Percentiles rank a stretch among this genome's conserved stretches.
These are phyloP conservation scores for Cephus pygmeus DNA, from an alignment of 2,888 invertebrate species.

Conservation along the genomic window DNA sequence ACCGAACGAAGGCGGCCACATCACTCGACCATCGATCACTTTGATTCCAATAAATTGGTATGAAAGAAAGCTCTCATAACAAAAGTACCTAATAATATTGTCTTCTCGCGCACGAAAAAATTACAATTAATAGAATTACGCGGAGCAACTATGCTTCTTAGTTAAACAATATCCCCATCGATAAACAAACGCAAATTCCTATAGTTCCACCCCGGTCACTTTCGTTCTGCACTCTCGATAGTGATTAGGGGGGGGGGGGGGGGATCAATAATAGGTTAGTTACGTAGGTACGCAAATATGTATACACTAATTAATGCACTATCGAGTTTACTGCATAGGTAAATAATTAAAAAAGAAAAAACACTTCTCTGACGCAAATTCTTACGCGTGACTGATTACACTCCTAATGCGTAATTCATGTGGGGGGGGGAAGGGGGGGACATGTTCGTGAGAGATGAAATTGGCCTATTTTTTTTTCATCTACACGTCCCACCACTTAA, in stretches of 20 bases:
- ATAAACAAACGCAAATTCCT: not conserved
- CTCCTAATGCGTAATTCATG: not conserved
- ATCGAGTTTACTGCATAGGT: conserved; percentile 17
- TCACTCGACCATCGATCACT: not conserved
- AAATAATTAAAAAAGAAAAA: conserved; percentile 9
- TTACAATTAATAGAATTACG: not conserved
- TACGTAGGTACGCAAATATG: not conserved
- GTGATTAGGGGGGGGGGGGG: not conserved
- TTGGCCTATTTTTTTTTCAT: not conserved
- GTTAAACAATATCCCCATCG: not conserved
- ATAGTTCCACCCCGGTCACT: not conserved
- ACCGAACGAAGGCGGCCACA: conserved; percentile 6
- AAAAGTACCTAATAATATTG: not conserved
- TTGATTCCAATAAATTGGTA: not conserved
- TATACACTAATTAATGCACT: conserved; percentile 36
- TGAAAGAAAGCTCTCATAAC: not conserved
- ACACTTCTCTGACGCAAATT: not conserved
- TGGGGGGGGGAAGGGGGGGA: no score
- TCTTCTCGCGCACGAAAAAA: not conserved
- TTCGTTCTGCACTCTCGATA: not conserved
- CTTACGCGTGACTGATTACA: not conserved
- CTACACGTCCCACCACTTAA: not conserved
- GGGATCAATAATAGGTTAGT: not conserved
- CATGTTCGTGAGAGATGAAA: not conserved
- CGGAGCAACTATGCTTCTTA: not conserved